Conservation (phyloP, 2,888 invertebrate genomes). For the Tenthredo mesomela region DNA sequence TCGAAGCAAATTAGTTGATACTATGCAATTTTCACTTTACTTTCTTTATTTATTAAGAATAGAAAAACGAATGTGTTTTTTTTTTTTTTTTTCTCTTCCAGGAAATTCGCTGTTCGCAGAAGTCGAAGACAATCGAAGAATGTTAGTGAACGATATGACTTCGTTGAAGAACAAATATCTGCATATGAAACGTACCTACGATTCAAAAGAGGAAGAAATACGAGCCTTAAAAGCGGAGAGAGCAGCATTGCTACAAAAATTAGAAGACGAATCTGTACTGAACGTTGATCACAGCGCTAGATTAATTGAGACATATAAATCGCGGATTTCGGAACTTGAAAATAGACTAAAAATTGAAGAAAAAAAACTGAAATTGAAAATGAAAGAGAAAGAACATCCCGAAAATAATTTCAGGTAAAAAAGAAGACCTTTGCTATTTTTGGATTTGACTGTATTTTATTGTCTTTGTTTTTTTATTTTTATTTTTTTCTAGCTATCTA, state of each 20-base stretch:
- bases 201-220: constrained; percentile 65
- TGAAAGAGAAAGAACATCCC: constrained; percentile 39
- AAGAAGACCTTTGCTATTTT: background rate
- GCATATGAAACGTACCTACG: constrained; percentile 63
- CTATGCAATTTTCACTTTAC: background rate
- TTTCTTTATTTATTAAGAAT: background rate
- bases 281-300: constrained; percentile 62
- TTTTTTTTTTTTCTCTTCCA: too few relatives aligned
- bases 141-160: constrained; percentile 64
- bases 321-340: constrained; percentile 66
- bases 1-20: background rate
- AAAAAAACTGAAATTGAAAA: constrained; percentile 56
- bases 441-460: too few relatives aligned
- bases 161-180: constrained; percentile 62
- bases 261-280: constrained; percentile 64
- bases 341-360: constrained; percentile 63
- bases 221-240: constrained; percentile 64
- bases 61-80: too few relatives aligned
- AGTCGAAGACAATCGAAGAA: constrained; percentile 70
- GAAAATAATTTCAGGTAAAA: constrained; percentile 58
- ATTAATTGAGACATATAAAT: constrained; percentile 65
- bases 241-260: constrained; percentile 61
- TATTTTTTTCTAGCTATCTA: constrained; percentile 68
- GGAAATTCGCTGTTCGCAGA: constrained; percentile 74
- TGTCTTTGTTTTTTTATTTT: too few relatives aligned